Conservation (phyloP, 2,888 invertebrate species). For the Unio pictorum region DNA sequence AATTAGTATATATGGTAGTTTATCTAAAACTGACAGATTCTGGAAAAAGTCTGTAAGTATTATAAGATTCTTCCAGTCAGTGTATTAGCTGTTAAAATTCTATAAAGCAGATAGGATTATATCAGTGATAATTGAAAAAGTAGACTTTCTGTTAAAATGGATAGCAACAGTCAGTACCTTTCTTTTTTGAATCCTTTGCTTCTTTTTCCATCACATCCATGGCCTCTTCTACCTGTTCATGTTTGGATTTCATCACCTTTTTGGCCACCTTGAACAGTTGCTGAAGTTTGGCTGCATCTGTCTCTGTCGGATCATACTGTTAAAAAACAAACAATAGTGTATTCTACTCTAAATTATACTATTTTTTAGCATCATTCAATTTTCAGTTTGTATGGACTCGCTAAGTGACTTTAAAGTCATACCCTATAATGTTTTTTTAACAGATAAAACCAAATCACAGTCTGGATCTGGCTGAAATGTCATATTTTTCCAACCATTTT, state of each 20-base stretch:
- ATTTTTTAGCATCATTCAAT: no score
- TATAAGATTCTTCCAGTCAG: background rate
- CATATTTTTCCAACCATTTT: no score
- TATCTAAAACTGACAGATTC: no score
- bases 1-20: no score
- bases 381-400: no score
- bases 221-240: constrained; percentile 58
- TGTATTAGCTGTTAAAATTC: background rate
- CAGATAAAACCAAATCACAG: no score
- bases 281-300: constrained; percentile 55
- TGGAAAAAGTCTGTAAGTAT: background rate
- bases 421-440: no score
- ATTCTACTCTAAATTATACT: no score
- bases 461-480: no score
- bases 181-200: constrained; percentile 57
- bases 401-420: no score
- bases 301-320: constrained; percentile 55
- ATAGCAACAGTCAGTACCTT: constrained; percentile 40
- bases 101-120: background rate
- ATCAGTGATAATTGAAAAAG: background rate
- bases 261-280: constrained; percentile 65
- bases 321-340: constrained; percentile 4
- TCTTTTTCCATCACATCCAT: constrained; percentile 64
- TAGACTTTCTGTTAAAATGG: background rate
- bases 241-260: constrained; percentile 62